Evolutionary conservation across 2,888 invertebrate species (phyloP).

Genomic region (Tinea semifulvella): DNA sequence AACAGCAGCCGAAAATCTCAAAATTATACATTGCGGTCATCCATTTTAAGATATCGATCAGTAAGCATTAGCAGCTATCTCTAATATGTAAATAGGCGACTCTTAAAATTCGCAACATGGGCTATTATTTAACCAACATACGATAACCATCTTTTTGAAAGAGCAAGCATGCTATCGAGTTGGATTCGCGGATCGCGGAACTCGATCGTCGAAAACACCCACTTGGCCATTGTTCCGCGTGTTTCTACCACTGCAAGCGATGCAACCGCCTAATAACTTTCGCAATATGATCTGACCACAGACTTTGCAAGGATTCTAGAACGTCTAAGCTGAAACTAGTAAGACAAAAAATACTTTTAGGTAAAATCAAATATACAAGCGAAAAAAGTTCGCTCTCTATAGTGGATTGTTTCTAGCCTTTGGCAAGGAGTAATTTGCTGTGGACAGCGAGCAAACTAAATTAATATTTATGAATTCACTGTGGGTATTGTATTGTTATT

Average conservation of each 20-base stretch:
- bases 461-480: no score
- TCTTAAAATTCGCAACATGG: constrained; percentile 3
- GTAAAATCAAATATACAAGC: no score
- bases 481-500: no score
- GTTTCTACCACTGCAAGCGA: constrained; percentile 4
- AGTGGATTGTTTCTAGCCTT: no score
- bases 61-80: no score
- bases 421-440: no score
- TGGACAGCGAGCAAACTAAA: no score
- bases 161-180: constrained; percentile 7
- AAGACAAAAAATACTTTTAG: no score
- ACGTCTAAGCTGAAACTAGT: not conserved
- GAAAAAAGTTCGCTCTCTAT: no score
- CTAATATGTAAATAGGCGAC: no score
- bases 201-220: constrained; percentile 5
- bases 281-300: constrained; percentile 4
- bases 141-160: constrained; percentile 1
- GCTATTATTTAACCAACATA: not conserved
- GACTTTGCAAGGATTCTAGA: not conserved
- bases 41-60: not conserved
- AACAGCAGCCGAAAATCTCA: no score
- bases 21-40: no score
- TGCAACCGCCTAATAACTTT: constrained; percentile 9
- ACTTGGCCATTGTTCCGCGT: constrained; percentile 10
- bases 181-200: not conserved